These are phyloP conservation scores for Dendrophyllia cribrosa DNA, from an alignment of 64 coral and sea anemone genomes.

Conservation along the genomic window DNA sequence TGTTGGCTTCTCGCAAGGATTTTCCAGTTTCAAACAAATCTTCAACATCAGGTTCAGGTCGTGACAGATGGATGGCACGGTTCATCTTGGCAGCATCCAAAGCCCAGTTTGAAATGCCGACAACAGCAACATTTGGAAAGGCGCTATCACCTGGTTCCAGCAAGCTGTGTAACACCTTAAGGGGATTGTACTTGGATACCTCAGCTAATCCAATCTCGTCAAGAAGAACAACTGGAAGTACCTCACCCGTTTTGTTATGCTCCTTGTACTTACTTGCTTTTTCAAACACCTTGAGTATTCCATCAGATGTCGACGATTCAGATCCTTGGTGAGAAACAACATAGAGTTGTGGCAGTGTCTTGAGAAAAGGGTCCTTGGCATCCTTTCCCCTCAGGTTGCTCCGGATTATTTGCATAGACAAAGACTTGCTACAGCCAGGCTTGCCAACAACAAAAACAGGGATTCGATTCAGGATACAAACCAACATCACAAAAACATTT, in stretches of 20 bases:
- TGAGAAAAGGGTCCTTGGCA: conserved; percentile 81
- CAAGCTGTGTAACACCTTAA: conserved; percentile 88
- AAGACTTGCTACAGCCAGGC: conserved; percentile 93
- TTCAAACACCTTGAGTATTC: conserved; percentile 85
- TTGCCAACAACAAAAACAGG: conserved; percentile 82
- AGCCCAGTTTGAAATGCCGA: conserved; percentile 90
- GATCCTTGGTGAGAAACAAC: conserved; percentile 92
- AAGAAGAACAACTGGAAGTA: conserved; percentile 90
- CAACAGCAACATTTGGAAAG: conserved; percentile 88
- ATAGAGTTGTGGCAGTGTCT: conserved; percentile 78
- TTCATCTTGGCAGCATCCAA: conserved; percentile 95
- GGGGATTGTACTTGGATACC: conserved; percentile 85
- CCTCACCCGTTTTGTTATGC: conserved; percentile 59
- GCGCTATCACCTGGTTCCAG: conserved; percentile 73
- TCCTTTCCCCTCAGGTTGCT: conserved; percentile 84
- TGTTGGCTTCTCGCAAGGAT: conserved; percentile 55
- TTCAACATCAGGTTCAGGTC: conserved; percentile 75
- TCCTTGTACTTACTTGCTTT: conserved; percentile 82
- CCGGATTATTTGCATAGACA: conserved; percentile 87
- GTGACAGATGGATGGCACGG: conserved; percentile 88
- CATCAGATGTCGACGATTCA: conserved; percentile 89
- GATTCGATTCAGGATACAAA: conserved; percentile 78
- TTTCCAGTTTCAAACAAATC: conserved; percentile 74
- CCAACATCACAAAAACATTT: conserved; percentile 81
- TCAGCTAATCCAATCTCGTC: conserved; percentile 95